Conservation (phyloP, 2,888 invertebrate genomes). For the Leucophora obtusa region DNA sequence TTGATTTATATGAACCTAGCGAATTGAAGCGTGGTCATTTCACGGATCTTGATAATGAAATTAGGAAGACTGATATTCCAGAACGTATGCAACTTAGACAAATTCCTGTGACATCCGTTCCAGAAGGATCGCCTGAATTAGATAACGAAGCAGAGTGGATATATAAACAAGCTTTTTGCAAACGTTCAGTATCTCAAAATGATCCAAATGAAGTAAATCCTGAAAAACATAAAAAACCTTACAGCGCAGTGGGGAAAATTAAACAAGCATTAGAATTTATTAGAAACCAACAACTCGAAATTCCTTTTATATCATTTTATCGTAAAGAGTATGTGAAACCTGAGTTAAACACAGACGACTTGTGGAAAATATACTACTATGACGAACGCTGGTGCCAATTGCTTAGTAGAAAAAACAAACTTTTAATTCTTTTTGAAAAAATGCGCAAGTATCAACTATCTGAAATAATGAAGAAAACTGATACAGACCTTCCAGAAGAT, state of each 20-base stretch:
- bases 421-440: constrained; percentile 90
- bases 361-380: constrained; percentile 98
- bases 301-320: constrained; percentile 99
- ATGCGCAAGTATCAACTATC: constrained; percentile 95
- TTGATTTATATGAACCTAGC: constrained; percentile 97
- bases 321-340: constrained; percentile 98
- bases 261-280: constrained; percentile 96
- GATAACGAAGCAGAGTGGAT: constrained; percentile 99
- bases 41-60: constrained; percentile 94
- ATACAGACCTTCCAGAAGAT: constrained; percentile 90
- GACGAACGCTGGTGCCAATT: constrained; percentile 98
- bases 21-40: constrained; percentile 97
- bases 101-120: constrained; percentile 90
- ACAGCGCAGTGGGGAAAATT: constrained; percentile 90
- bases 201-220: constrained; percentile 75
- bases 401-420: constrained; percentile 88
- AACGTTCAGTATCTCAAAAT: constrained; percentile 89
- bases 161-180: constrained; percentile 94
- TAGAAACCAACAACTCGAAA: constrained; percentile 96
- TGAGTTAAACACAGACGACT: constrained; percentile 94
- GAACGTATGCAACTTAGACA: constrained; percentile 95
- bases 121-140: constrained; percentile 91
- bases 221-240: constrained; percentile 82
- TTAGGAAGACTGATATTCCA: constrained; percentile 91
- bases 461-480: constrained; percentile 88